Evolutionary conservation across 2,888 invertebrate species (phyloP), one percentile per base, ranked within the genome.

Genomic region (Holacanthella duospinosa): DNA sequence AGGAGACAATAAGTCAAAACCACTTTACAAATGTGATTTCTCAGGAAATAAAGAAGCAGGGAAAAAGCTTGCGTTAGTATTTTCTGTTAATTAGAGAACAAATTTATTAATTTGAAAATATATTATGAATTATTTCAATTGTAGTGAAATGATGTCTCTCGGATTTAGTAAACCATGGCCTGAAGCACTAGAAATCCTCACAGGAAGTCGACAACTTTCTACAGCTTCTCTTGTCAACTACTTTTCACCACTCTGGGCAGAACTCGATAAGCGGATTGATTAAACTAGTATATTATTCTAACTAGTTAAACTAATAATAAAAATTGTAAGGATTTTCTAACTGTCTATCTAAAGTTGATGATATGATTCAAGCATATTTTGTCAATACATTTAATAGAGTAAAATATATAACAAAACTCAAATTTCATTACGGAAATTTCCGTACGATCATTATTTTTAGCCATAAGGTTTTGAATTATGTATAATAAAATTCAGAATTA

Each of bases 1-100:
- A 12, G 54, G 43, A 1, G 64, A 68, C 62, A 65, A 67, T 6
- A 66, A 63, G 16, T 59, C 69, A 2, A 70, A 71, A 58, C 75
- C 79, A 0, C 75, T 81, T 21, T 76, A 80, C 69, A 75, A 75
- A 55, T 80, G 80, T 72, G 79, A 80, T 68, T 79, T 80, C 64
- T 77, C 78, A 69, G 72, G 75, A 54, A 78, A 76, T 26, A 74
- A 71, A 56, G 75, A 74, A 54, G 80, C 80, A 6, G 80, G 80
- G 21, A 66, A 73, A 21, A 72, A 75, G 36, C 71, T 80, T 4
- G 75, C 75, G 79, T 78, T 71, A 73, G 62, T 53, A 16, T 43
- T 12, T 16, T 43, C 16, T 43, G 16, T 12, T 43, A 12, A 43
- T 43, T 43, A 9, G 43, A 6, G 53, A 21, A 21, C 19, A 24